Base-by-base conservation (phyloP, 1,140 invertebrate species). In the Trichoplusia ni region DNA sequence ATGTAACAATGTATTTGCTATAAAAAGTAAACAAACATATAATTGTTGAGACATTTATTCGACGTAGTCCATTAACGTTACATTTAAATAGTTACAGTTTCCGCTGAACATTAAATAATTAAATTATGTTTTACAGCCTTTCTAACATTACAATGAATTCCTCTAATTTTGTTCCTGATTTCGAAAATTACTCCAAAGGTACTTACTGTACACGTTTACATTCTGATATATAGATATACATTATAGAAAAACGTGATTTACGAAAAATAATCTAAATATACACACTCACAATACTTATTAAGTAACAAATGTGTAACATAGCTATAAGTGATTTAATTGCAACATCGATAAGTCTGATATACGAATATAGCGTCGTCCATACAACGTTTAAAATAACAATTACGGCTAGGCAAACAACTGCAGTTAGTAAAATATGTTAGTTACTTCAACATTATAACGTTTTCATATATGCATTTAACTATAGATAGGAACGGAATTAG, bases 11-110 rank as follows among this genome's bases (percentile, higher is more conserved):
- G 37, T 2, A 42, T 9, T 42, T 21, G 3, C 16, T 42, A 18
- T 6, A 9, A 53, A 31, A 58, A 25, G 46, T 64, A 67, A 69
- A 58, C 1, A 60, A 23, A 18, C 19, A 54, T 35, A 58, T 71
- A 59, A 78, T 83, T 84, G 70, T 83, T 84, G 70, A 82, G 81
- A 84, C 81, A 78, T 86, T 84, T 84, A 86, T 82, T 83, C 58
- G 67, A 83, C 71, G 71, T 84, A 86, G 65, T 81, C 71, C 72
- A 79, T 82, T 79, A 82, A 75, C 76, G 72, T 79, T 85, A 81
- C 69, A 76, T 70, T 63, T 54, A 38, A 56, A 44, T 59, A 46
- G 56, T 56, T 51, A 51, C 27, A 56, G 53, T 46, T 59, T 46
- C 56, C 56, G 46, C 56, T 46, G 56, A 59, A 59, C 6, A 59